A percentile compares a stretch with the other conserved stretches of the same genome.
Conservation (phyloP, 1,140 invertebrate species). For the Drosophila persimilis region DNA sequence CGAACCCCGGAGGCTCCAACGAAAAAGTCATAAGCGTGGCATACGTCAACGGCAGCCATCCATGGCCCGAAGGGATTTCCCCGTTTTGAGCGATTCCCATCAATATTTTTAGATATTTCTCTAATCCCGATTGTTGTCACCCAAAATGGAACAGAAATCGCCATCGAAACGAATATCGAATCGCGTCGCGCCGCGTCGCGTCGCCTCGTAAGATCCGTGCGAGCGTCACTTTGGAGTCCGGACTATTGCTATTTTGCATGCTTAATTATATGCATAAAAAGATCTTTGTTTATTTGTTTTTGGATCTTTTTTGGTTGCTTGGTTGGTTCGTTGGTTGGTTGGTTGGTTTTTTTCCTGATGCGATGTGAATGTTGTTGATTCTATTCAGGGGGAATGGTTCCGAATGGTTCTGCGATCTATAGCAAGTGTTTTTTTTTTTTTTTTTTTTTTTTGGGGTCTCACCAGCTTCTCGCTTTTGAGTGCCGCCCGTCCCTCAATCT, state of each 20-base stretch:
- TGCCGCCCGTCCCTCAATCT: conserved; percentile 42
- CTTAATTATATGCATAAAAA: conserved; percentile 67
- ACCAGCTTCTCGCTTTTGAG: conserved; percentile 4
- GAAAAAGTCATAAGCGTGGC: conserved; percentile 42
- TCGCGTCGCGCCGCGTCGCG: background rate
- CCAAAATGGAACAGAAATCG: conserved; percentile 44
- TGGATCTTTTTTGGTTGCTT: conserved; percentile 23
- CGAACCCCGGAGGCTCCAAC: conserved; percentile 5
- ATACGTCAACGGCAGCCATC: conserved; percentile 43
- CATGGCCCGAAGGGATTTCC: conserved; percentile 46
- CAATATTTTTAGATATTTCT: conserved; percentile 10
- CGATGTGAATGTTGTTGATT: conserved; percentile 70
- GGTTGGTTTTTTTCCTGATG: conserved; percentile 21
- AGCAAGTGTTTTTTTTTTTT: conserved; percentile 51
- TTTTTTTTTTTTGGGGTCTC: background rate
- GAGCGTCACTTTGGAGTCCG: conserved; percentile 37
- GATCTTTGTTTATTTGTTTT: conserved; percentile 56
- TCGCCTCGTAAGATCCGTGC: conserved; percentile 17
- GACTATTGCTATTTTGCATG: conserved; percentile 62
- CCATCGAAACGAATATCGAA: conserved; percentile 1
- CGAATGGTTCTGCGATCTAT: conserved; percentile 37
- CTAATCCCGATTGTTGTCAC: conserved; percentile 56
- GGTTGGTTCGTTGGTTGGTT: conserved; percentile 30
- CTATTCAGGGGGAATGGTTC: conserved; percentile 57
- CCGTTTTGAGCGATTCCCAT: conserved; percentile 20